Conservation (phyloP, 2,113 vertebrate genomes). For the Raja brachyura region DNA sequence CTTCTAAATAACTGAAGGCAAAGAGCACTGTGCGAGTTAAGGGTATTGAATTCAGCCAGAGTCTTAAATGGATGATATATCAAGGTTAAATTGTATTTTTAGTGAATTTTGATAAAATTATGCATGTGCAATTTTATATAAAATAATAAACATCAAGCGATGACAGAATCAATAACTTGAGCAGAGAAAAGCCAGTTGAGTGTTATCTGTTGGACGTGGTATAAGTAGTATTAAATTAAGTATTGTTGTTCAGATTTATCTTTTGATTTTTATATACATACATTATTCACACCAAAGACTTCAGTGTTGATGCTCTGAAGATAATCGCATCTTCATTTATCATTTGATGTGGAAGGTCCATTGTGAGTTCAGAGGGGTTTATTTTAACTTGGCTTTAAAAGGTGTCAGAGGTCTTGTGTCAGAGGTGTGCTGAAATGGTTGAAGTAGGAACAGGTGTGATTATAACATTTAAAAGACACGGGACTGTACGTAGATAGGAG, state of each 20-base stretch:
- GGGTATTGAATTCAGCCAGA: neutral
- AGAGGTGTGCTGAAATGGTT: no score
- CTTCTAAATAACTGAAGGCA: neutral
- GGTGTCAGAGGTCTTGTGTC: no score
- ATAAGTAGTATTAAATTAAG: neutral
- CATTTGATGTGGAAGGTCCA: no score
- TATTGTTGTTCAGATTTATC: neutral
- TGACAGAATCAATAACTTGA: constrained; percentile 1
- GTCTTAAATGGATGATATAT: neutral
- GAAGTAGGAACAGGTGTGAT: no score
- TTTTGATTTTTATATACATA: no score
- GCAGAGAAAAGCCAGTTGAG: neutral
- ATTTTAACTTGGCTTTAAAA: no score
- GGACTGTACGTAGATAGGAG: no score
- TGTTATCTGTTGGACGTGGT: neutral
- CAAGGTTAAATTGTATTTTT: neutral
- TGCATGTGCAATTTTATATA: neutral
- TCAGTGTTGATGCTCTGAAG: no score
- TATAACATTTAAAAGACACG: no score
- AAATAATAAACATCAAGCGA: constrained; percentile 16
- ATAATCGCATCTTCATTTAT: no score
- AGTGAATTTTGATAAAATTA: constrained; percentile 16
- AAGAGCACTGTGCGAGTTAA: neutral
- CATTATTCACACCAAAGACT: no score
- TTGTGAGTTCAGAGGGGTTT: no score